Percentiles rank a stretch among this genome's conserved stretches.
Evolutionary conservation across 1,140 invertebrate genomes (phyloP).

Genomic region (Brachystomella parvula): DNA sequence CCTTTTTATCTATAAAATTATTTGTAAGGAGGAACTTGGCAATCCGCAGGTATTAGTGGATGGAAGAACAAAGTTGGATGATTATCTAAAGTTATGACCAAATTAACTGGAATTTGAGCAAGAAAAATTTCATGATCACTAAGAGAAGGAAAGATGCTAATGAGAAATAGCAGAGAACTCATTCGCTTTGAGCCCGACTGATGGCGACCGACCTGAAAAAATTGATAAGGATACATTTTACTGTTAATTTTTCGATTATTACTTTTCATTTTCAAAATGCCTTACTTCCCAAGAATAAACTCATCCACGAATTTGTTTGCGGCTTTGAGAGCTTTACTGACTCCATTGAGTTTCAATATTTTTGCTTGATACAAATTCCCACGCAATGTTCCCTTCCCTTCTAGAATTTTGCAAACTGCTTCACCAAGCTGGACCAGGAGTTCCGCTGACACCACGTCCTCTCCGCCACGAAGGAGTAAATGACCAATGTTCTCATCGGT

Average conservation of each 20-base stretch:
- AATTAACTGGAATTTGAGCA: too few relatives aligned
- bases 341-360: conserved; percentile 24
- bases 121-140: too few relatives aligned
- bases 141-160: too few relatives aligned
- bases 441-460: conserved; percentile 6
- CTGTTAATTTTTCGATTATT: background rate
- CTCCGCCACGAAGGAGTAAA: conserved; percentile 24
- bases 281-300: background rate
- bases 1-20: too few relatives aligned
- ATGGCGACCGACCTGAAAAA: too few relatives aligned
- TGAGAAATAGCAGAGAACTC: too few relatives aligned
- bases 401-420: conserved; percentile 22
- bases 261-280: background rate
- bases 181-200: too few relatives aligned
- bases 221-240: too few relatives aligned
- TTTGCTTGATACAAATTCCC: conserved; percentile 31
- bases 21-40: too few relatives aligned
- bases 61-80: too few relatives aligned
- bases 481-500: conserved; percentile 23
- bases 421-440: conserved; percentile 12
- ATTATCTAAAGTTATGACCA: too few relatives aligned
- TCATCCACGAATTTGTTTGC: conserved; percentile 19
- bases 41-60: too few relatives aligned
- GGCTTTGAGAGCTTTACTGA: conserved; percentile 25
- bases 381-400: conserved; percentile 29